Conservation (phyloP, 2,888 invertebrate species). For the Cordilura impudica region DNA sequence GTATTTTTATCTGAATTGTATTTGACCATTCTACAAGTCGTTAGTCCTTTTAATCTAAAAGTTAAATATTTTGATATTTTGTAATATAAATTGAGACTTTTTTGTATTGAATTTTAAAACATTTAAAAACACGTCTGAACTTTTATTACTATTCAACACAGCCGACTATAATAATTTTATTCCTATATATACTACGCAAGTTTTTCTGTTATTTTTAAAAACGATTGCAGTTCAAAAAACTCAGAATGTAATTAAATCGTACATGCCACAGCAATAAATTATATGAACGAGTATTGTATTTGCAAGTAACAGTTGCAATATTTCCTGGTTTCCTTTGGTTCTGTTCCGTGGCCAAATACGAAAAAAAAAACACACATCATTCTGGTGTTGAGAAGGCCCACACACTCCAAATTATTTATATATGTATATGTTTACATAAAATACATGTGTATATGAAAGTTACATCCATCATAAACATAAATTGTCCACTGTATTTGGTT, state of each 20-base stretch:
- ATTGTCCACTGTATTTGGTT: slow-evolving; percentile 36
- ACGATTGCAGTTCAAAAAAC: background rate
- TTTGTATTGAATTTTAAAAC: too few relatives aligned
- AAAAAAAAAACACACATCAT: background rate
- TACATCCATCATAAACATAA: slow-evolving; percentile 46
- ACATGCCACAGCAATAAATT: slow-evolving; percentile 59
- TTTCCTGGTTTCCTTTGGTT: slow-evolving; percentile 57
- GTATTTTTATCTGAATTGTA: too few relatives aligned
- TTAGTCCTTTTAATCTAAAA: too few relatives aligned
- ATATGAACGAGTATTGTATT: slow-evolving; percentile 56
- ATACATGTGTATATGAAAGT: slow-evolving; percentile 30
- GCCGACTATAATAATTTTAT: too few relatives aligned
- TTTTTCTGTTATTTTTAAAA: background rate
- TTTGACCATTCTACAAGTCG: too few relatives aligned
- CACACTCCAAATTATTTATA: background rate
- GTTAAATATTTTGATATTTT: too few relatives aligned
- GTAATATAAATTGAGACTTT: too few relatives aligned
- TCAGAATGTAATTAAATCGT: slow-evolving; percentile 53
- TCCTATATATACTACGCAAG: too few relatives aligned
- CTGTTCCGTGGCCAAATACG: slow-evolving; percentile 13
- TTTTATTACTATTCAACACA: too few relatives aligned
- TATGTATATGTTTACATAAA: slow-evolving; percentile 23
- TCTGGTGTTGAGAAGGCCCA: background rate
- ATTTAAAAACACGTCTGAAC: too few relatives aligned
- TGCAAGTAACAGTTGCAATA: slow-evolving; percentile 56